Evolutionary conservation across 2,888 invertebrate species (phyloP), one percentile per base, ranked within the genome.

Genomic region (Endomychus coccineus): DNA sequence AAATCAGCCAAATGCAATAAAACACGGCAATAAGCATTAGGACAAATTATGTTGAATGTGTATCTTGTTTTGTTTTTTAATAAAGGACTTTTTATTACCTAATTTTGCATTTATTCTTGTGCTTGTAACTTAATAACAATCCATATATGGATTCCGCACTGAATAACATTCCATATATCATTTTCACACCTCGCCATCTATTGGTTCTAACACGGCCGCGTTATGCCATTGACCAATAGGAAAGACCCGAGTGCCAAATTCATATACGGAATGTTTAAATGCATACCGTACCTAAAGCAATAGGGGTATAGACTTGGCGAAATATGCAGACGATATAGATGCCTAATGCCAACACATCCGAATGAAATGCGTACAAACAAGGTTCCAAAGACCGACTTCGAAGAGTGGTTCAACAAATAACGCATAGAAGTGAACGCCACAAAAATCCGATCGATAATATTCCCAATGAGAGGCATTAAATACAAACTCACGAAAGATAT

Each of bases 251-350:
- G 27, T 25, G 27, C n/a, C n/a, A n/a, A n/a, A n/a, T n/a, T n/a
- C n/a, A n/a, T n/a, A n/a, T n/a, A n/a, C n/a, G n/a, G n/a, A 25
- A 25, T 25, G 27, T 25, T 25, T 25, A 25, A 25, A 25, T 25
- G 27, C 27, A 7, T 6, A 10, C 27, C 27, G 27, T 19, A n/a
- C n/a, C n/a, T n/a, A n/a, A n/a, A n/a, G n/a, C n/a, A n/a, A n/a
- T n/a, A n/a, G n/a, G n/a, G n/a, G n/a, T n/a, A n/a, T n/a, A n/a
- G n/a, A n/a, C n/a, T n/a, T n/a, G n/a, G n/a, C n/a, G n/a, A n/a
- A n/a, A n/a, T n/a, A n/a, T n/a, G n/a, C n/a, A n/a, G n/a, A n/a
- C n/a, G n/a, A n/a, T n/a, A n/a, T n/a, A n/a, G n/a, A n/a, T n/a
- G n/a, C n/a, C n/a, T n/a, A n/a, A n/a, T n/a, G n/a, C n/a, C n/a